Percentiles rank a stretch among this genome's conserved stretches.
These are phyloP conservation scores for Siphlonurus alternatus DNA, from an alignment of 2,888 invertebrate genomes.

Conservation along the genomic window DNA sequence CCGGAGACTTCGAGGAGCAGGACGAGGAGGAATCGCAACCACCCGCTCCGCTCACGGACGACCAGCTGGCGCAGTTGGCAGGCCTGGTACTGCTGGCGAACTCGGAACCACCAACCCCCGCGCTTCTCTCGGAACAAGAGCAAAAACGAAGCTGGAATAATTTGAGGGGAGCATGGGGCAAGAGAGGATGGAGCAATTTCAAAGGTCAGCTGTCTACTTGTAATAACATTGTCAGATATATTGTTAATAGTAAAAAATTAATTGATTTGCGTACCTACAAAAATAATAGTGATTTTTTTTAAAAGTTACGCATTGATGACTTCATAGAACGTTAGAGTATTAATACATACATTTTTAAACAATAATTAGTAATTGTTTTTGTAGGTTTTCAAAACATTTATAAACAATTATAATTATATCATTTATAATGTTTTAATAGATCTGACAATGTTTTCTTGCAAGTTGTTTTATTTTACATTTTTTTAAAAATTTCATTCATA, in stretches of 20 bases:
- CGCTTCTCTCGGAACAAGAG: slow-evolving; percentile 16
- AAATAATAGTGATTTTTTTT: too few species aligned
- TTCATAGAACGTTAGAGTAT: too few species aligned
- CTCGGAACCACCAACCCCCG: slow-evolving; percentile 9
- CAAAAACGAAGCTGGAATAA: slow-evolving; percentile 52
- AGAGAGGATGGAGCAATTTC: slow-evolving; percentile 42
- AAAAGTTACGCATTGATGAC: too few species aligned
- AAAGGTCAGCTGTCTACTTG: slow-evolving; percentile 26
- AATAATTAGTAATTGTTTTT: too few species aligned
- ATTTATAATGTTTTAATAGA: too few species aligned
- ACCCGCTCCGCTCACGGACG: not conserved
- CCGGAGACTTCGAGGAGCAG: not conserved
- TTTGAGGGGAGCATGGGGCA: slow-evolving; percentile 58
- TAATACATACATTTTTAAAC: too few species aligned
- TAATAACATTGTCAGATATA: too few species aligned
- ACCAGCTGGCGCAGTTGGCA: slow-evolving; percentile 12
- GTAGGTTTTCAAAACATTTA: too few species aligned
- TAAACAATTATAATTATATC: too few species aligned
- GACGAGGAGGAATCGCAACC: not conserved
- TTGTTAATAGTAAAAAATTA: slow-evolving; percentile 3
- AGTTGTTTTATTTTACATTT: too few species aligned
- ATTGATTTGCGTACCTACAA: slow-evolving; percentile 13
- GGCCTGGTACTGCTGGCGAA: slow-evolving; percentile 11
- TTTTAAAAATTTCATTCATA: too few species aligned
- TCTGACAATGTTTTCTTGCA: too few species aligned